phyloP scores from a whole-genome alignment of 2,888 invertebrate genomes.

The Torymus auratus region DNA sequence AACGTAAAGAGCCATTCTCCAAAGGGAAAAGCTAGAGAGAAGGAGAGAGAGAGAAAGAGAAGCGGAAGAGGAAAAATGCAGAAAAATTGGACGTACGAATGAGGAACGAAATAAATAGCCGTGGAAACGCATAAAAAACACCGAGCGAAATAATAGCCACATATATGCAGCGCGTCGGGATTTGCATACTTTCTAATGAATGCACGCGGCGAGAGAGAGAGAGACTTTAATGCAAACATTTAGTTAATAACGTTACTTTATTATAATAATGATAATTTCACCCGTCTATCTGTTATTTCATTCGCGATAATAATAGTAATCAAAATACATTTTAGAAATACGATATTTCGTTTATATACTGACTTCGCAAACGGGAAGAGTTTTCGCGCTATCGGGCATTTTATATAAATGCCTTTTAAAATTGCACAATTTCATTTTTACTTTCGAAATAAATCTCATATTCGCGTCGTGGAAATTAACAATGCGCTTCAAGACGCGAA shows the following conservation, averaged over 20 bases:
- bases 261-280: conserved; percentile 23
- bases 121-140: conserved; percentile 22
- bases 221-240: conserved; percentile 13
- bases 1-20: neutral
- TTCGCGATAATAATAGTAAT: conserved; percentile 16
- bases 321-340: neutral
- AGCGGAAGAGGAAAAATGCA: conserved; percentile 19
- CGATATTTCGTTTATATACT: neutral
- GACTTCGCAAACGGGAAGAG: neutral
- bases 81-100: conserved; percentile 8
- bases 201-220: neutral
- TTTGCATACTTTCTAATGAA: conserved; percentile 25
- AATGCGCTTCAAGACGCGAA: neutral
- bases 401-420: conserved; percentile 3
- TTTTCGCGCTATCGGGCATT: neutral
- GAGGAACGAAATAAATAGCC: conserved; percentile 15
- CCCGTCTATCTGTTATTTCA: neutral
- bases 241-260: conserved; percentile 7
- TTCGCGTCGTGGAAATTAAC: no score
- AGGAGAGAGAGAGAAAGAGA: neutral
- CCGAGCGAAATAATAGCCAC: conserved; percentile 6
- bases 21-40: neutral
- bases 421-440: conserved; percentile 12
- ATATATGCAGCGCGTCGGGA: no score
- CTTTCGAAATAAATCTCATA: neutral